phyloP scores from a whole-genome alignment of 2,888 invertebrate species.

The Ornithoptera alexandrae region DNA sequence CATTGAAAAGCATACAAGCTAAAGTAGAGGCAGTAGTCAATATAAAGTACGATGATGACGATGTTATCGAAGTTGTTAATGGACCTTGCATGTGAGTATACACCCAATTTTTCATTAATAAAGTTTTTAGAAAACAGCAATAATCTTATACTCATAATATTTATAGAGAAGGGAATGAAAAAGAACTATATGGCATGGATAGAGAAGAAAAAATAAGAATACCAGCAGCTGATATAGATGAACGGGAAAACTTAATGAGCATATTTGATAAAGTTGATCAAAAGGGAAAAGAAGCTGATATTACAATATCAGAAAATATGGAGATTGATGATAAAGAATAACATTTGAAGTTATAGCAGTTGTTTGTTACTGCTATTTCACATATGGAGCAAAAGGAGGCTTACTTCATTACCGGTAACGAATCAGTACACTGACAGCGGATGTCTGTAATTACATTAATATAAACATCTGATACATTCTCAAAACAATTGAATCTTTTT shows the following conservation, averaged over 20 bases:
- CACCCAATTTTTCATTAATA: background rate
- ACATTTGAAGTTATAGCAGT: slow-evolving; percentile 5
- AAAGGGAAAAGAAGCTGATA: slow-evolving; percentile 35
- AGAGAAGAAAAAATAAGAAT: slow-evolving; percentile 18
- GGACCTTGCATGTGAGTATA: slow-evolving; percentile 60
- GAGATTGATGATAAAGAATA: slow-evolving; percentile 43
- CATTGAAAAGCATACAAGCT: slow-evolving; percentile 81
- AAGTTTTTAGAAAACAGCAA: background rate
- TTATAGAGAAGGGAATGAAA: slow-evolving; percentile 44
- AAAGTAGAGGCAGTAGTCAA: slow-evolving; percentile 81
- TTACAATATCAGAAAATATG: slow-evolving; percentile 39
- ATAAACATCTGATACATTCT: background rate
- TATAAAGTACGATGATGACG: slow-evolving; percentile 75
- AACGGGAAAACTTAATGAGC: slow-evolving; percentile 21
- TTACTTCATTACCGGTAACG: background rate
- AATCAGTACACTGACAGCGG: background rate
- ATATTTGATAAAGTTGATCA: slow-evolving; percentile 14
- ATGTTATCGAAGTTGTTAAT: slow-evolving; percentile 70
- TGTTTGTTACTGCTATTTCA: background rate
- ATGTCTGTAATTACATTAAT: background rate
- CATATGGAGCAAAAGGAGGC: background rate
- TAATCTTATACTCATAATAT: slow-evolving; percentile 7
- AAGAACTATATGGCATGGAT: slow-evolving; percentile 17
- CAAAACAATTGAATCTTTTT: background rate
- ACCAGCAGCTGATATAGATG: slow-evolving; percentile 25